Percentiles rank a stretch among this genome's conserved stretches.
phyloP scores from a whole-genome alignment of 2,888 invertebrate species.

The Baronia brevicornis region DNA sequence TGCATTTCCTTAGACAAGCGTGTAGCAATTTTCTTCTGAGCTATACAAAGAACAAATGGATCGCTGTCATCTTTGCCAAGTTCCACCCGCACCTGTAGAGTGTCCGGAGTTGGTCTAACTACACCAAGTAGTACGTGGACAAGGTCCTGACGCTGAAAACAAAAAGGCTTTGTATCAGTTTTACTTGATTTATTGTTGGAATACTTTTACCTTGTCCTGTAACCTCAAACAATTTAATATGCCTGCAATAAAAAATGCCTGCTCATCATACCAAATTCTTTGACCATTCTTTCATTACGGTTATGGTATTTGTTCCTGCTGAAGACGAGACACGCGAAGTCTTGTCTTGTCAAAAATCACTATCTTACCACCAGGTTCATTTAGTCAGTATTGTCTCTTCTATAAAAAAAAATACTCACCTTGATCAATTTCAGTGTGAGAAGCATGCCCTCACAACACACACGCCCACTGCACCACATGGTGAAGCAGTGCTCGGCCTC shows the following conservation, averaged over 20 bases:
- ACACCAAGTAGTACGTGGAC: constrained; percentile 89
- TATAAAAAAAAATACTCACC: constrained; percentile 57
- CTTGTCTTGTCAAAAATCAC: too few relatives aligned
- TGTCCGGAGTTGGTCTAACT: constrained; percentile 90
- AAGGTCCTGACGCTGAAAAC: constrained; percentile 88
- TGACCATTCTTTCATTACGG: too few relatives aligned
- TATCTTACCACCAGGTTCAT: too few relatives aligned
- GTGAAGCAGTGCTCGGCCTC: constrained; percentile 97
- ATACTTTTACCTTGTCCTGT: too few relatives aligned
- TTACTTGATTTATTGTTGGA: not conserved
- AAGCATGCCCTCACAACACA: constrained; percentile 97
- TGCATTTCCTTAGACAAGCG: constrained; percentile 93
- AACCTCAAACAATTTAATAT: too few relatives aligned
- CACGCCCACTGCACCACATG: constrained; percentile 96
- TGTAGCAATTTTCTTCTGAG: constrained; percentile 89
- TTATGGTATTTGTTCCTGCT: too few relatives aligned
- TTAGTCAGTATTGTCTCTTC: too few relatives aligned
- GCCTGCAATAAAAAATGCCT: too few relatives aligned
- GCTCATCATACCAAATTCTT: too few relatives aligned
- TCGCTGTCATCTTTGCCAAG: constrained; percentile 95
- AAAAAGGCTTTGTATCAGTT: not conserved
- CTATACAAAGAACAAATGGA: constrained; percentile 93
- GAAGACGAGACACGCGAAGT: too few relatives aligned
- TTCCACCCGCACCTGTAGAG: constrained; percentile 88
- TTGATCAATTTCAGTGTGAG: constrained; percentile 96